phyloP scores from a whole-genome alignment of 2,113 vertebrate genomes.

The Crotophaga sulcirostris region DNA sequence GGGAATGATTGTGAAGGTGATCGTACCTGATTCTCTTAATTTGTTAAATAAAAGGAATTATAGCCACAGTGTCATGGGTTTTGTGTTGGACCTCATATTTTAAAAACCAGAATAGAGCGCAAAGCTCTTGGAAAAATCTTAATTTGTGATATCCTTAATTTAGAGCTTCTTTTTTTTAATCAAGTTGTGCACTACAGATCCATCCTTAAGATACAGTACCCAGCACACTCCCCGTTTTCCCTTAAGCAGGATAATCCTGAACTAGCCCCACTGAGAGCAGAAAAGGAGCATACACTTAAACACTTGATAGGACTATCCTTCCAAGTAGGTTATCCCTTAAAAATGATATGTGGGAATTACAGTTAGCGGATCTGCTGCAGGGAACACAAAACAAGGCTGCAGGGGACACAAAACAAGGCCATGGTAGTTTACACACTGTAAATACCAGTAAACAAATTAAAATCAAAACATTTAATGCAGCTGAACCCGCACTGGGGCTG shows the following conservation, averaged over 20 bases:
- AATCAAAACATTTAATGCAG: accelerated
- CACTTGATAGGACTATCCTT: neutral
- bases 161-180: neutral
- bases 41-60: no score
- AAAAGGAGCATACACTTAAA: neutral
- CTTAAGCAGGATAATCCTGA: neutral
- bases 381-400: neutral
- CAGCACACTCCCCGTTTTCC: neutral
- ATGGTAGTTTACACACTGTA: neutral
- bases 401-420: neutral
- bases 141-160: neutral
- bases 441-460: neutral
- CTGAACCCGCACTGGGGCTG: neutral
- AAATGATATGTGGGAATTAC: neutral
- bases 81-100: neutral
- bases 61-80: no score
- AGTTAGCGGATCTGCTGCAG: neutral
- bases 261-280: neutral
- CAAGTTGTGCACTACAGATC: neutral
- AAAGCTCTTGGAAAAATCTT: neutral
- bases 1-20: no score
- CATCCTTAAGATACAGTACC: neutral
- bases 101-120: neutral
- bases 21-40: no score
- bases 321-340: neutral